phyloP scores from a whole-genome alignment of 2,888 invertebrate genomes.

The Prosapia bicincta region DNA sequence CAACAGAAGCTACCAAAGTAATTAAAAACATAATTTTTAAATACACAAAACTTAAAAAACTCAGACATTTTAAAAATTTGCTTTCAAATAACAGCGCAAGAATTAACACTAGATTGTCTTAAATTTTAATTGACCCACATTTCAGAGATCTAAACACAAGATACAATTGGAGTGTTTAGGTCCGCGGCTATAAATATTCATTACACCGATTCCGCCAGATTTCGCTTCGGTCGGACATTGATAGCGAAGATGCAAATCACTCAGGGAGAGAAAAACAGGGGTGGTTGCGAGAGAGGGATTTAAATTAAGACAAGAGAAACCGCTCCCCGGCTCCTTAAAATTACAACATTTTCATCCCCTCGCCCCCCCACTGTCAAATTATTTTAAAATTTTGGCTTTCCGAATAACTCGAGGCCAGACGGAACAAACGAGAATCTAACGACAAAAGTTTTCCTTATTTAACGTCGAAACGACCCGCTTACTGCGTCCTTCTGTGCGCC shows the following conservation, averaged over 20 bases:
- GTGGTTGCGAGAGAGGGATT: neutral
- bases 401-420: neutral
- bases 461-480: slow-evolving; percentile 23
- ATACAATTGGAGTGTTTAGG: no score
- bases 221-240: neutral
- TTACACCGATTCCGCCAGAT: neutral
- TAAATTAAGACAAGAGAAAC: neutral
- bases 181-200: neutral
- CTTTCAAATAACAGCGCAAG: no score
- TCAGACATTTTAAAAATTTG: no score
- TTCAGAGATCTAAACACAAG: no score
- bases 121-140: no score
- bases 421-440: slow-evolving; percentile 32
- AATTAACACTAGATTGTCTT: no score
- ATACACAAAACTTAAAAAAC: no score
- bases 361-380: neutral
- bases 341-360: neutral
- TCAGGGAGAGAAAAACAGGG: neutral
- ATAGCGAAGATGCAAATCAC: neutral
- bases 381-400: neutral
- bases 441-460: slow-evolving; percentile 33
- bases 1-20: no score
- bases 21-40: no score
- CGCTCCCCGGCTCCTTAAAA: neutral
- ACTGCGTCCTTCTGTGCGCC: neutral